Evolutionary conservation across 2,888 invertebrate species (phyloP).

Genomic region (Noctuana brunneofusca): DNA sequence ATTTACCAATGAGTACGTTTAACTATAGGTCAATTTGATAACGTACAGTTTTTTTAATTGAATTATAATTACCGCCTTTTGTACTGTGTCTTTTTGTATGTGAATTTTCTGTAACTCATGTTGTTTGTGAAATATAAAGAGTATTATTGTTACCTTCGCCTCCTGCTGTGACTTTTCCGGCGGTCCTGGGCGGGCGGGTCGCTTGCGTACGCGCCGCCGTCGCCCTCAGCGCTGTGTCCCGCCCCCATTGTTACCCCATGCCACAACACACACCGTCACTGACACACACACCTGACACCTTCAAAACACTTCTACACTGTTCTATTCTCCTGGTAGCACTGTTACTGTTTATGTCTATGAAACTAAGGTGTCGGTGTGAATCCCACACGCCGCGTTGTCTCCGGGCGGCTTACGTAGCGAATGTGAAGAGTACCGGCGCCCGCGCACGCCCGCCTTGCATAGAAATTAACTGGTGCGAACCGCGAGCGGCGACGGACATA

Average conservation of each 20-base stretch:
- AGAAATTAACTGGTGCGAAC: slow-evolving; percentile 65
- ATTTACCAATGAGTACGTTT: no score
- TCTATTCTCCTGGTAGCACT: background rate
- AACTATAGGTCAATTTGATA: no score
- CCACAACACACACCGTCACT: slow-evolving; percentile 75
- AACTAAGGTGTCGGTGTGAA: slow-evolving; percentile 50
- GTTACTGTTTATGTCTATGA: background rate
- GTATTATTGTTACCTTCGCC: slow-evolving; percentile 80
- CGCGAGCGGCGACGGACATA: slow-evolving; percentile 48
- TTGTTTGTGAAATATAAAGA: no score
- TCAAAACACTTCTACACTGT: slow-evolving; percentile 36
- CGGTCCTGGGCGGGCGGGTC: slow-evolving; percentile 76
- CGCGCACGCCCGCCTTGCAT: slow-evolving; percentile 66
- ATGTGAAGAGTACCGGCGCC: slow-evolving; percentile 79
- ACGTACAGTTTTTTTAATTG: no score
- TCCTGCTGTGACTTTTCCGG: slow-evolving; percentile 65
- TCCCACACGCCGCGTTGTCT: slow-evolving; percentile 59
- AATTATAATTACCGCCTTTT: no score
- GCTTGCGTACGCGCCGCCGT: slow-evolving; percentile 75
- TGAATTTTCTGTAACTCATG: no score
- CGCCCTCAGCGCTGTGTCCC: slow-evolving; percentile 79
- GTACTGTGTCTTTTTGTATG: no score
- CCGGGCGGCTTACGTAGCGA: slow-evolving; percentile 69
- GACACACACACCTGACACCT: slow-evolving; percentile 70
- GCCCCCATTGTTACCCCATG: slow-evolving; percentile 79